Evolutionary conservation across 2,888 invertebrate genomes (phyloP).

Genomic region (Eurois occulta): DNA sequence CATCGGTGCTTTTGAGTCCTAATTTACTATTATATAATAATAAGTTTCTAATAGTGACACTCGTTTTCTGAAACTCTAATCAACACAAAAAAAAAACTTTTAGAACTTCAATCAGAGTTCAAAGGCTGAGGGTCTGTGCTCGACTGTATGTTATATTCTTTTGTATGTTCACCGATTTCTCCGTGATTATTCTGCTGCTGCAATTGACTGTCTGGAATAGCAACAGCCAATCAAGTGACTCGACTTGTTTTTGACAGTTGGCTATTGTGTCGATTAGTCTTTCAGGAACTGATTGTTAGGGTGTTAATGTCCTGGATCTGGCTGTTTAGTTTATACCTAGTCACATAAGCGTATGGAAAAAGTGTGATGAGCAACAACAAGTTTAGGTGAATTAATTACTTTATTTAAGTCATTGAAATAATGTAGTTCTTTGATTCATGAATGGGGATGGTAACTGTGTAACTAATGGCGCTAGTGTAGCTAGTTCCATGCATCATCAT

Average conservation of each 20-base stretch:
- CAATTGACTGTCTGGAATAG: neutral
- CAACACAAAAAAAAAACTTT: neutral
- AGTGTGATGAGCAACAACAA: slow-evolving; percentile 20
- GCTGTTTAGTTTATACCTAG: slow-evolving; percentile 64
- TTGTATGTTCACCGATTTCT: neutral
- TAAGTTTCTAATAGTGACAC: slow-evolving; percentile 24
- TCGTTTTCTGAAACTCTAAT: slow-evolving; percentile 8
- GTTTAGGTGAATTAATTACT: neutral
- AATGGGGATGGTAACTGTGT: neutral
- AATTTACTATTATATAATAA: slow-evolving; percentile 50
- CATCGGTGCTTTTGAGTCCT: slow-evolving; percentile 67
- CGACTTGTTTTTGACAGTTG: neutral
- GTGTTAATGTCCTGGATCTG: slow-evolving; percentile 35
- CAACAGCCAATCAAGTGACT: neutral
- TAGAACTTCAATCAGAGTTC: neutral
- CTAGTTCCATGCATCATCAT: neutral
- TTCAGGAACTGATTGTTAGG: slow-evolving; percentile 11
- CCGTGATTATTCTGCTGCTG: neutral
- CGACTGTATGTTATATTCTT: neutral
- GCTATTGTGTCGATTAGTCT: neutral
- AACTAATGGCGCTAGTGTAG: slow-evolving; percentile 7
- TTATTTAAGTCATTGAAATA: neutral
- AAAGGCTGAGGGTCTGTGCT: neutral
- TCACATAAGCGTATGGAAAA: slow-evolving; percentile 56
- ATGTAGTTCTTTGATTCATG: neutral